Evolutionary conservation across 1,140 invertebrate genomes (phyloP), one percentile per base, ranked within the genome.

Genomic region (Caenorhabditis latens): DNA sequence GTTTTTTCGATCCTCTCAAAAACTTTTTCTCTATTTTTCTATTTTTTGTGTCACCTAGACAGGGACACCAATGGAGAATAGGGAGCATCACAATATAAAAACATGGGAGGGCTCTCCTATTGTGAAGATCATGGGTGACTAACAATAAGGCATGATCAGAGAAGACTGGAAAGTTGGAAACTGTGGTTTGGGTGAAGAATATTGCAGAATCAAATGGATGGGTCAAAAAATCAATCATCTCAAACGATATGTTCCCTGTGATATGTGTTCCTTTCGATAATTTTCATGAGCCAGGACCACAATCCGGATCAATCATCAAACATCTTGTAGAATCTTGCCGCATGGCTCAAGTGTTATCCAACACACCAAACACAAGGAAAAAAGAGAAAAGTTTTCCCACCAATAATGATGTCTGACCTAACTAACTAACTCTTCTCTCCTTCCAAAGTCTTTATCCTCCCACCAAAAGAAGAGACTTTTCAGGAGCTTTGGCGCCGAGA

Each of bases 401-500:
- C 50, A 19, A 63, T 63, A 32, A 63, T 63, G 21, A 63, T 63
- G 61, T 40, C 61, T 63, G 6, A 24, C 61, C 24, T 40, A 63
- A 63, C 61, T 53, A 53, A 53, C 63, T 67, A 11, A 8, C 11
- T 42, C n/a, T 53, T 40, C 13, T 50, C 40, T 43, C 24, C 46
- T 79, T 46, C 71, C n/a, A 11, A 46, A 32, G 21, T 21, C 43
- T 32, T 79, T 50, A 11, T 79, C n/a, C 46, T 4, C 43, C 71
- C 40, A 46, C 42, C 40, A 6, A 63, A 9, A 63, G 11, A 53
- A 3, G 16, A 11, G 13, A 16, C 50, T 11, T 21, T 24, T 63
- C 61, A 63, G 61, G 71, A 50, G 71, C 46, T 79, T 79, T 79
- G 71, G 71, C 71, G 65, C 42, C 65, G 65, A 46, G 65, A 71